Conservation (phyloP, 2,113 vertebrate genomes). For the Lethenteron camtschaticum region DNA sequence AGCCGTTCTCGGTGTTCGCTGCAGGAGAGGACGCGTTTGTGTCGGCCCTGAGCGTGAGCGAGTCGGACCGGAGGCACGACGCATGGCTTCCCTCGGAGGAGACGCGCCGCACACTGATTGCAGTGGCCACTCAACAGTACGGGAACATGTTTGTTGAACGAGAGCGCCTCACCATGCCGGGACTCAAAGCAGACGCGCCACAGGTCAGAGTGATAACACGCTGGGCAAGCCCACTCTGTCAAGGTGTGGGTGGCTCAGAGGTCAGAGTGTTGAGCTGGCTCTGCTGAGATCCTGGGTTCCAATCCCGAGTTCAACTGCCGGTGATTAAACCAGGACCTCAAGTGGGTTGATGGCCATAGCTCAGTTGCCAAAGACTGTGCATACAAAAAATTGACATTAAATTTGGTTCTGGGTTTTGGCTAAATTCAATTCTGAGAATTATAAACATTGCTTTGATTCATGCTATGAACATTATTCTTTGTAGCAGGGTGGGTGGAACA, state of each 20-base stretch:
- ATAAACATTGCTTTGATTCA: too few relatives aligned
- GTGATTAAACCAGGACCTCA: background rate
- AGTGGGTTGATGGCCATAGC: background rate
- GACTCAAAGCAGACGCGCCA: constrained; percentile 84
- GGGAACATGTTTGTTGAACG: constrained; percentile 40
- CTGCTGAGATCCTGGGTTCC: background rate
- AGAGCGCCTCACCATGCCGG: constrained; percentile 73
- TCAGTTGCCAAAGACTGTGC: background rate
- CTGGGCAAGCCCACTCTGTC: background rate
- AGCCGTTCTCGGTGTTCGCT: constrained; percentile 53
- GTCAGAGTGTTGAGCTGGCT: background rate
- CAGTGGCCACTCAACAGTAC: constrained; percentile 54
- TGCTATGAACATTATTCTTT: too few relatives aligned
- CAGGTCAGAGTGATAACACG: constrained; percentile 33
- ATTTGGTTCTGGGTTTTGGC: too few relatives aligned
- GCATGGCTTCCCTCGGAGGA: constrained; percentile 72
- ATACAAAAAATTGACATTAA: background rate
- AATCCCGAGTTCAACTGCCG: background rate
- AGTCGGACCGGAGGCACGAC: constrained; percentile 67
- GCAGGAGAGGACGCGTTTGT: constrained; percentile 69
- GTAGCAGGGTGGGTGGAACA: too few relatives aligned
- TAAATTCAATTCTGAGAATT: too few relatives aligned
- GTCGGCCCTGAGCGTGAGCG: constrained; percentile 70
- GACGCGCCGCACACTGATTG: constrained; percentile 42
- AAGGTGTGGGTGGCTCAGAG: background rate